These are phyloP conservation scores for Trialeurodes vaporariorum DNA, from an alignment of 1,140 invertebrate genomes.

Conservation along the genomic window DNA sequence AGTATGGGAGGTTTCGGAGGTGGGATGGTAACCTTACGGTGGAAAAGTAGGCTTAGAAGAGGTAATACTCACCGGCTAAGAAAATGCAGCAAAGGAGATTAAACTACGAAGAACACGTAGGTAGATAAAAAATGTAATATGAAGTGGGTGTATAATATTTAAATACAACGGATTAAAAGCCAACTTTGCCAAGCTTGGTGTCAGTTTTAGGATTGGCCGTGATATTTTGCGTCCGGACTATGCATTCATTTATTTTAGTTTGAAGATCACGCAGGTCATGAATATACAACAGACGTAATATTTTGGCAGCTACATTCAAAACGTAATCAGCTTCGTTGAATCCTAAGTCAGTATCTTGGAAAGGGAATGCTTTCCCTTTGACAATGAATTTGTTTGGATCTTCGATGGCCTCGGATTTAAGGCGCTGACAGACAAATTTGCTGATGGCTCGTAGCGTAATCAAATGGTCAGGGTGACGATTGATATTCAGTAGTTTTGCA, in stretches of 20 bases:
- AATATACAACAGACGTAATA: constrained; percentile 79
- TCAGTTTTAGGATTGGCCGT: constrained; percentile 97
- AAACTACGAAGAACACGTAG: too few species aligned
- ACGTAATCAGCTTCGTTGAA: constrained; percentile 55
- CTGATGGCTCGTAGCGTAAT: constrained; percentile 62
- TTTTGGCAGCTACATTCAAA: constrained; percentile 64
- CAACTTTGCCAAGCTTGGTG: constrained; percentile 86
- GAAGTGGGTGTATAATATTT: too few species aligned
- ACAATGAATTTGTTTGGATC: constrained; percentile 44
- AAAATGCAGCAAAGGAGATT: too few species aligned
- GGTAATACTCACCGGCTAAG: too few species aligned
- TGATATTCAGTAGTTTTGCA: constrained; percentile 64
- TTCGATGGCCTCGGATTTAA: constrained; percentile 51
- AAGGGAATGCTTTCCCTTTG: constrained; percentile 52
- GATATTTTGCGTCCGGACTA: constrained; percentile 81
- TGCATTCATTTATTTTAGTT: constrained; percentile 86
- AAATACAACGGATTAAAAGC: too few species aligned
- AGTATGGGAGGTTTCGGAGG: too few species aligned
- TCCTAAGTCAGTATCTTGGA: constrained; percentile 51
- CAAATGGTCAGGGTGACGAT: constrained; percentile 67
- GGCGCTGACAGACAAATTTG: constrained; percentile 49
- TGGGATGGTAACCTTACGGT: too few species aligned
- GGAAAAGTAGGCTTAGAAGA: too few species aligned
- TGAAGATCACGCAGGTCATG: constrained; percentile 83
- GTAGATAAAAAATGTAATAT: too few species aligned